phyloP scores from a whole-genome alignment of 2,113 vertebrate genomes.

The Protobothrops flavoviridis region DNA sequence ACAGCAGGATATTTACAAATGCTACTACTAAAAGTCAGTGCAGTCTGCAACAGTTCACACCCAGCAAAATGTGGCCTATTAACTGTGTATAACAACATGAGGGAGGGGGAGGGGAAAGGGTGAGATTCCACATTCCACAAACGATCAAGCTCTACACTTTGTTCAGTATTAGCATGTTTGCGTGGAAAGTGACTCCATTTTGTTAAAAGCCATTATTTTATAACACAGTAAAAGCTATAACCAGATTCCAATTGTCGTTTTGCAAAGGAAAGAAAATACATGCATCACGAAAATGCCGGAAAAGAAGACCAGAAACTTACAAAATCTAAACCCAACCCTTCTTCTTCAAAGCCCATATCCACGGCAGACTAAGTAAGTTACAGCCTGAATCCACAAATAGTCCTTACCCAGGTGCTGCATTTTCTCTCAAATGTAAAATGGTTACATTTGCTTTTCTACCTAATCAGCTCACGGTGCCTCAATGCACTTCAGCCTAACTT shows the following conservation, averaged over 20 bases:
- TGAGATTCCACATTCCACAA: constrained; percentile 55
- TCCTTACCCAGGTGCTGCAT: constrained; percentile 78
- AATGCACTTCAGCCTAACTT: constrained; percentile 70
- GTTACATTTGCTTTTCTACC: constrained; percentile 71
- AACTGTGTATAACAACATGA: constrained; percentile 61
- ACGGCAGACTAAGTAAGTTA: constrained; percentile 27
- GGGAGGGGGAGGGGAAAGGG: constrained; percentile 43
- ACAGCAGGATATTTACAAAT: constrained; percentile 50
- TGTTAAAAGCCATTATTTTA: constrained; percentile 40
- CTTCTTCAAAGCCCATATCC: background rate
- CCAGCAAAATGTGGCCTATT: constrained; percentile 78
- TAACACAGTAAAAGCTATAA: constrained; percentile 63
- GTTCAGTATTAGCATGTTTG: constrained; percentile 46
- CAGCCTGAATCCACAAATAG: constrained; percentile 37
- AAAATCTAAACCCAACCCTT: constrained; percentile 41
- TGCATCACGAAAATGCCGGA: constrained; percentile 32
- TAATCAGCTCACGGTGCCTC: constrained; percentile 69
- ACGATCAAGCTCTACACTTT: constrained; percentile 41
- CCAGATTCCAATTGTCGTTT: constrained; percentile 60
- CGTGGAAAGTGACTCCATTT: constrained; percentile 58
- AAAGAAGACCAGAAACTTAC: constrained; percentile 39
- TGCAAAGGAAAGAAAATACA: constrained; percentile 17
- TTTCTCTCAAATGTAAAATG: constrained; percentile 72
- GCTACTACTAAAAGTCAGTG: constrained; percentile 47
- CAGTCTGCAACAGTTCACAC: constrained; percentile 74